Evolutionary conservation across 2,797 vertebrate genomes (phyloP), one percentile per base, ranked within the genome.

Genomic region (Leptatherina wallacei): DNA sequence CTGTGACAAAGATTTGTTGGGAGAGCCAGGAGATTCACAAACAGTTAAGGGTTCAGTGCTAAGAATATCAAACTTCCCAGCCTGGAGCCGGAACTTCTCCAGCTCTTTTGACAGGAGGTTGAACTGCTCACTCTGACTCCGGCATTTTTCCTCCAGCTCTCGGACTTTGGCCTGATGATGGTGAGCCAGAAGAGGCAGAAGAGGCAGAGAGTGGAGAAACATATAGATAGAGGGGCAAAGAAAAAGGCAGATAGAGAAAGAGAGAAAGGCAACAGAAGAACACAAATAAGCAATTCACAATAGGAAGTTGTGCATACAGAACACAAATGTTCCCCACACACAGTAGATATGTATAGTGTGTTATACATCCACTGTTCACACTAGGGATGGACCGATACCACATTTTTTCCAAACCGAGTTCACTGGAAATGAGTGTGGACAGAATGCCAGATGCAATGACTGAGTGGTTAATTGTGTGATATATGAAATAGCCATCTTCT

Each of bases 121-220:
- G 95, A 98, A 99, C 90, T 99, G 98, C 87, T 99, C 97, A 81
- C 97, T 97, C 94, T 99, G 98, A 0, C 78, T 90, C 84, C 97
- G 96, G 82, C 98, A 99, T 96, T 98, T 97, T 85, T 97, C 96
- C 93, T 99, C 98, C 89, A 99, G 91, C 93, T 99, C 98, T 3
- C 95, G 95, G n/a, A 99, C 98, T 92, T 98, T 98, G 90, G 95
- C 96, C 98, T 99, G 91, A 69, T 36, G 75, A 72, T 4, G 75
- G 64, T 32, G 60, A 84, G 70, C 77, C 62, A 85, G 75, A 71
- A 69, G 51, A 60, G 62, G 71, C 66, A 65, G 33, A 75, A 44
- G 71, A n/a, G n/a, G n/a, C n/a, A n/a, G n/a, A n/a, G n/a, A 0
- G 5, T 30, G 5, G 30, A 30, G 30, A 44, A 49, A 77, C 9